phyloP scores from a whole-genome alignment of 2,888 invertebrate genomes.

The Melieria crassipennis region DNA sequence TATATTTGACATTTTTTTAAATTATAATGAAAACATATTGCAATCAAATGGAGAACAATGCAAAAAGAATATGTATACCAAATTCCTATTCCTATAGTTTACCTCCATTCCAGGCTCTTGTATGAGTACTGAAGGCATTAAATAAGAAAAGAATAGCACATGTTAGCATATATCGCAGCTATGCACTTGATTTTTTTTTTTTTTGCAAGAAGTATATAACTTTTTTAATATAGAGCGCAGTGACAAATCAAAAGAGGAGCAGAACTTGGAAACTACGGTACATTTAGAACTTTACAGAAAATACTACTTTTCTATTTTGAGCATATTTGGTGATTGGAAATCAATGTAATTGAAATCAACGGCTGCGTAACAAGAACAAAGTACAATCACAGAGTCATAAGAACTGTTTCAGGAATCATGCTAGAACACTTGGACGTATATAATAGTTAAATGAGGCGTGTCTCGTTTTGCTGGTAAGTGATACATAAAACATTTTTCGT shows the following conservation, averaged over 20 bases:
- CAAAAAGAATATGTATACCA: not conserved
- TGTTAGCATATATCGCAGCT: conserved; percentile 12
- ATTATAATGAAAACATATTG: not conserved
- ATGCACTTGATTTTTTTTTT: not conserved
- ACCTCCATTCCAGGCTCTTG: conserved; percentile 63
- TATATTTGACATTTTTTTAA: conserved; percentile 5
- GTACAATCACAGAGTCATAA: conserved; percentile 10
- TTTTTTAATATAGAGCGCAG: conserved; percentile 16
- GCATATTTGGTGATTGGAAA: not conserved
- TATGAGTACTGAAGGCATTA: conserved; percentile 61
- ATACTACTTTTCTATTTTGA: conserved; percentile 9
- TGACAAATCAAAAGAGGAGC: conserved; percentile 19
- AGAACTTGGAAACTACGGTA: conserved; percentile 21
- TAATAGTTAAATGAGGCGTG: too few relatives aligned
- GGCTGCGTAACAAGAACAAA: not conserved
- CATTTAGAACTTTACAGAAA: conserved; percentile 3
- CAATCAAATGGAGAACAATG: not conserved
- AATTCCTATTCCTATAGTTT: conserved; percentile 41
- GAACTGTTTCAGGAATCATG: conserved; percentile 14
- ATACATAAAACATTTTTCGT: too few relatives aligned
- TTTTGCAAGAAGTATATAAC: not conserved
- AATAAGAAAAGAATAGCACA: conserved; percentile 44
- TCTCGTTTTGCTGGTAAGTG: too few relatives aligned
- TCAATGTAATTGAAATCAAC: not conserved
- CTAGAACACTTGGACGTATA: not conserved